phyloP scores from a whole-genome alignment of 2,113 vertebrate genomes.

The Dasyornis broadbenti region DNA sequence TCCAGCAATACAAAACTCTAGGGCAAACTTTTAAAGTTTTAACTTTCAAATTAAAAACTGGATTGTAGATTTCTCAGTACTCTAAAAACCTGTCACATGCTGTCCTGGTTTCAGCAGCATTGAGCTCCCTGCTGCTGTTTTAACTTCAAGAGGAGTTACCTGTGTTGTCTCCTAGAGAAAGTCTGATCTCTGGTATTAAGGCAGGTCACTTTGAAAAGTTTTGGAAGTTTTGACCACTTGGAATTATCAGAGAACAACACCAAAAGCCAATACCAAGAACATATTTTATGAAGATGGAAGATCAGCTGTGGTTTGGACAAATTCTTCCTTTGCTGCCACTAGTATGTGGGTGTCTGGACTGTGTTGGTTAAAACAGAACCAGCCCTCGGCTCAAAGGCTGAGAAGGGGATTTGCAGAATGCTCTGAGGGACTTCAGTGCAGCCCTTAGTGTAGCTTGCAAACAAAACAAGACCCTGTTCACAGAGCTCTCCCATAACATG shows the following conservation, averaged over 20 bases:
- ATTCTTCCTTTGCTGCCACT: neutral
- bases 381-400: neutral
- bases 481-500: neutral
- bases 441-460: neutral
- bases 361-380: neutral
- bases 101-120: neutral
- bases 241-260: neutral
- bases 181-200: neutral
- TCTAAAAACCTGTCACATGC: neutral
- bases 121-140: neutral
- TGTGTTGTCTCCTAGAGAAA: neutral
- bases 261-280: neutral
- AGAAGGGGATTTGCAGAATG: neutral
- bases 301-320: neutral
- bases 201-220: too few relatives aligned
- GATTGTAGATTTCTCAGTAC: neutral
- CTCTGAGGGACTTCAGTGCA: neutral
- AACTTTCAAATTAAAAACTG: neutral
- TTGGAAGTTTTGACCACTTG: neutral
- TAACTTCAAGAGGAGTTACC: neutral
- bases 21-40: neutral
- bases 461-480: neutral
- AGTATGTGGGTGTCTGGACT: neutral
- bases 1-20: neutral
- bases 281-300: neutral